phyloP scores from a whole-genome alignment of 2,113 vertebrate species.

The Suricata suricatta region DNA sequence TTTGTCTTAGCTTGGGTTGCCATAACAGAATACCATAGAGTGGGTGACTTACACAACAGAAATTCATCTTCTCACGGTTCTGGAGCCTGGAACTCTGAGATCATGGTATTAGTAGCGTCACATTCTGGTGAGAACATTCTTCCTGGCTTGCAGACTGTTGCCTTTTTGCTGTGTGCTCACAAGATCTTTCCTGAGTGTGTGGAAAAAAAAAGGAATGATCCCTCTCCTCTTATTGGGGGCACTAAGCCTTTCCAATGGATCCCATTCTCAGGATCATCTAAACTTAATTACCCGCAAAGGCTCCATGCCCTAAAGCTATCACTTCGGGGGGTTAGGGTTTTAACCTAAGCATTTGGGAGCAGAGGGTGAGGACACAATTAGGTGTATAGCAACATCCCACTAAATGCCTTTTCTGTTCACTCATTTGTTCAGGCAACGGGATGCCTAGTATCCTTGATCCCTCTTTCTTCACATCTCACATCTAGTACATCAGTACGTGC shows the following conservation, averaged over 20 bases:
- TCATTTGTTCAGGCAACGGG: neutral
- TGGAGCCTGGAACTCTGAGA: neutral
- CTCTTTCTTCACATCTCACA: neutral
- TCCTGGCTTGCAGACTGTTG: neutral
- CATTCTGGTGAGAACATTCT: neutral
- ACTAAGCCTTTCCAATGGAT: neutral
- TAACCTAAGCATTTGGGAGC: neutral
- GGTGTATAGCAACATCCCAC: neutral
- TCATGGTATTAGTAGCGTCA: rapidly evolving
- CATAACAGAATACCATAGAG: neutral
- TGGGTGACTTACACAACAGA: neutral
- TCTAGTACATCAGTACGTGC: neutral
- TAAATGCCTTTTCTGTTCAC: neutral
- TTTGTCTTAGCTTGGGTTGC: neutral
- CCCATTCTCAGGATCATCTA: neutral
- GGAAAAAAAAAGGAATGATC: neutral
- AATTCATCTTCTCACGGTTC: neutral
- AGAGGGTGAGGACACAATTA: neutral
- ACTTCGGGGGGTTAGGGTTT: neutral
- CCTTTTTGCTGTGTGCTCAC: neutral
- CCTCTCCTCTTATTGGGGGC: neutral
- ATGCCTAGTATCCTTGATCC: neutral
- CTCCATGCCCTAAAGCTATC: neutral
- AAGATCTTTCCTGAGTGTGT: neutral
- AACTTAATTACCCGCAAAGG: neutral